These are phyloP conservation scores for Piezodorus guildinii DNA, from an alignment of 1,140 invertebrate genomes.

Conservation along the genomic window DNA sequence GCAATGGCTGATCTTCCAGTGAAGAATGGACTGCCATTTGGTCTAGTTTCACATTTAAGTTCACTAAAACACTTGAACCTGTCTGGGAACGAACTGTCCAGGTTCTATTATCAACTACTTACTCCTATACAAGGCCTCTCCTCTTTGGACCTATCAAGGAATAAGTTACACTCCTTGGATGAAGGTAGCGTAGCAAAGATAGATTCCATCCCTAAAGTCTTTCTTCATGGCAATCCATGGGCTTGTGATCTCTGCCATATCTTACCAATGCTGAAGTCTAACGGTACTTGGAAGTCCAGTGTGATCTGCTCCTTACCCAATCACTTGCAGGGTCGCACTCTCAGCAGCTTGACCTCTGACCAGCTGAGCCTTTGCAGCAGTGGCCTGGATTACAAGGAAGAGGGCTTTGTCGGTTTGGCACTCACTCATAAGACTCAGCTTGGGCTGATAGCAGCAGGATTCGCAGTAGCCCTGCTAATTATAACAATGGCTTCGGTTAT, in stretches of 20 bases:
- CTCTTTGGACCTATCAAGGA: constrained; percentile 48
- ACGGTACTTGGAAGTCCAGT: constrained; percentile 33
- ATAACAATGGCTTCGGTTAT: constrained; percentile 39
- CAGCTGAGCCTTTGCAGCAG: constrained; percentile 40
- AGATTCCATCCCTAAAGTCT: constrained; percentile 38
- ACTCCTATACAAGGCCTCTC: constrained; percentile 41
- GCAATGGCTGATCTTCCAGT: constrained; percentile 38
- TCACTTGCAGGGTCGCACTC: constrained; percentile 36
- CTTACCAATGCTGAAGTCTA: constrained; percentile 36
- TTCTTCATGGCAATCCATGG: constrained; percentile 52
- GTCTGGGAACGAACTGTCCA: constrained; percentile 43
- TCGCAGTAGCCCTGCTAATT: constrained; percentile 40
- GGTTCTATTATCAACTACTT: constrained; percentile 42
- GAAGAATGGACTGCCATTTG: constrained; percentile 34
- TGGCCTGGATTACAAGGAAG: constrained; percentile 30
- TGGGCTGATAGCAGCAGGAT: constrained; percentile 42
- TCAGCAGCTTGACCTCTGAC: constrained; percentile 37
- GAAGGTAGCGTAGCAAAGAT: constrained; percentile 41
- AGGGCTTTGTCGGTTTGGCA: constrained; percentile 30
- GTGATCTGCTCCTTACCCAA: constrained; percentile 40
- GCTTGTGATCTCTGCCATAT: constrained; percentile 53
- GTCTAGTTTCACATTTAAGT: constrained; percentile 40
- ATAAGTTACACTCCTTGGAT: constrained; percentile 45
- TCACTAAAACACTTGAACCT: constrained; percentile 41
- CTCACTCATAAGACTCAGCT: constrained; percentile 40